phyloP scores from a whole-genome alignment of 2,113 vertebrate species.

The Thamnaconus septentrionalis region DNA sequence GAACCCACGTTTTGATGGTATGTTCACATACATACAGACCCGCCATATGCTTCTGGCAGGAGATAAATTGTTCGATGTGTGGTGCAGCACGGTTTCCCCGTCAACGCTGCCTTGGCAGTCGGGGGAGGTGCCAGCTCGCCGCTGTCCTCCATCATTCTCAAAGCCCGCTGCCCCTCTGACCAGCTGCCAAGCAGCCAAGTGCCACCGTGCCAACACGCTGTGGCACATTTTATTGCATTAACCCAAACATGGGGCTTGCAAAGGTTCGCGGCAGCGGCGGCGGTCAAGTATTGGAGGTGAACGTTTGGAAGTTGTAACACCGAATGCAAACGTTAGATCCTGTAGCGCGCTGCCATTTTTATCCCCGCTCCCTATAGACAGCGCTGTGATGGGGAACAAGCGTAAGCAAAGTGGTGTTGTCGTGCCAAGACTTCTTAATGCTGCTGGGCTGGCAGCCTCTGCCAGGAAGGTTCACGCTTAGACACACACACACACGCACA shows the following conservation, averaged over 20 bases:
- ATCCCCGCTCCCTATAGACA: constrained; percentile 37
- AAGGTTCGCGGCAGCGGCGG: constrained; percentile 12
- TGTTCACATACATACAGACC: neutral
- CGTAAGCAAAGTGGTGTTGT: constrained; percentile 39
- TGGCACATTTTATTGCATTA: constrained; percentile 39
- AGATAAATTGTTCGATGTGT: constrained; percentile 3
- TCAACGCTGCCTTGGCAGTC: constrained; percentile 20
- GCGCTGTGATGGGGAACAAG: constrained; percentile 46
- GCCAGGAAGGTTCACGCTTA: constrained; percentile 11
- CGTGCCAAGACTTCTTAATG: constrained; percentile 58
- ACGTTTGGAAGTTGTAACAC: constrained; percentile 28
- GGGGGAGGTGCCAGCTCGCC: constrained; percentile 31
- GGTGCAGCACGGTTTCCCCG: constrained; percentile 13
- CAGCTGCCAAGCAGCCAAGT: constrained; percentile 35
- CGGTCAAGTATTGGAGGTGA: constrained; percentile 14
- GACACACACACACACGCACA: constrained; percentile 15
- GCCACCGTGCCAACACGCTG: constrained; percentile 33
- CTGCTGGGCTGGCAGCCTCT: constrained; percentile 43
- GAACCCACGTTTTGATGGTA: no score
- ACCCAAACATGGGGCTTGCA: constrained; percentile 30
- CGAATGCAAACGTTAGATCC: constrained; percentile 34
- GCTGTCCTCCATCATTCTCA: constrained; percentile 46
- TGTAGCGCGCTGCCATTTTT: constrained; percentile 33
- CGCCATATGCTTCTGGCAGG: neutral
- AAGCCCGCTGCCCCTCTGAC: constrained; percentile 37